Evolutionary conservation across 2,113 vertebrate species (phyloP).

Genomic region (Elgaria multicarinata): DNA sequence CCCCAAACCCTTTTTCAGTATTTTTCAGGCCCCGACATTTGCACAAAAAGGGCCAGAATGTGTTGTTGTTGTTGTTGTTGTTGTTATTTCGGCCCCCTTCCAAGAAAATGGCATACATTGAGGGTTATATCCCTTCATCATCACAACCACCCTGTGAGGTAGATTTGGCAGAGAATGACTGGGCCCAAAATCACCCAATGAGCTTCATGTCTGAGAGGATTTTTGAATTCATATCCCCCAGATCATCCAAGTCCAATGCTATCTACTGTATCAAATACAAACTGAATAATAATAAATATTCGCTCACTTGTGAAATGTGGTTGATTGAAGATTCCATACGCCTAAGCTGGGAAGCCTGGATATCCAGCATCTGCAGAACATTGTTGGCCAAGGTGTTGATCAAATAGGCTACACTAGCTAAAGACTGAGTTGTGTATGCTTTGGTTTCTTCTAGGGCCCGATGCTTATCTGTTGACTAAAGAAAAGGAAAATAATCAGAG

Average conservation of each 20-base stretch:
- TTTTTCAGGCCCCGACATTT: no score
- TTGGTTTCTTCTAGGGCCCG: conserved; percentile 98
- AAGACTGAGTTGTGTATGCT: conserved; percentile 97
- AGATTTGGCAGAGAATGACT: neutral
- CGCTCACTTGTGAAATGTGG: conserved; percentile 96
- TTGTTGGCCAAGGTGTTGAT: conserved; percentile 99
- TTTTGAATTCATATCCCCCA: neutral
- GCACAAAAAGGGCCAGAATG: no score
- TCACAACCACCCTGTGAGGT: neutral
- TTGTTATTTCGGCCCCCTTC: no score
- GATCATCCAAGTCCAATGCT: neutral
- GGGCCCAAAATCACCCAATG: neutral
- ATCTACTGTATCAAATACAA: conserved; percentile 6
- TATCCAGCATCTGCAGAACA: conserved; percentile 98
- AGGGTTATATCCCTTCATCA: no score
- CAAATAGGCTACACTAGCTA: conserved; percentile 98
- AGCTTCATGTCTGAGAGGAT: neutral
- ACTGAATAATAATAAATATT: neutral
- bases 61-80: no score
- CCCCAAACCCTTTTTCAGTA: no score
- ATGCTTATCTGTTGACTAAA: conserved; percentile 94
- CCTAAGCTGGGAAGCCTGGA: conserved; percentile 96
- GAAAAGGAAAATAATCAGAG: conserved; percentile 26
- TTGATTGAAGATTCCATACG: conserved; percentile 99
- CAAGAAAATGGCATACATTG: neutral